Percentiles rank a stretch among this genome's conserved stretches.
Conservation (phyloP, 2,888 invertebrate species). For the Molanna angustata region DNA sequence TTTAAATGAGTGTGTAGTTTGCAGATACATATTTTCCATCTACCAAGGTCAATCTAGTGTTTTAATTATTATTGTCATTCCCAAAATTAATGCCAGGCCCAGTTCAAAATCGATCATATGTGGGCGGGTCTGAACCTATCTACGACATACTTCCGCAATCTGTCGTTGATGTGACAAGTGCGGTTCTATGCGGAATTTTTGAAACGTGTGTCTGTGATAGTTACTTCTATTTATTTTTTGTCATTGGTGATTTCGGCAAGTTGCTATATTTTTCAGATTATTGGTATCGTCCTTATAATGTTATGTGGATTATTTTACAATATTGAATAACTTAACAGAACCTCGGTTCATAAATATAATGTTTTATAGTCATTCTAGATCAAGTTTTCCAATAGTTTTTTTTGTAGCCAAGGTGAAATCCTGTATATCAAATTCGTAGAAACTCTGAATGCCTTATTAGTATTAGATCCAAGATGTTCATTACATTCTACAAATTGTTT, state of each 20-base stretch:
- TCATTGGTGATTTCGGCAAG: slow-evolving; percentile 8
- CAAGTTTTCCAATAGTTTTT: no score
- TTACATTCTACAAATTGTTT: no score
- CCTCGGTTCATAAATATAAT: no score
- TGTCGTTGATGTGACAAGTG: slow-evolving; percentile 7
- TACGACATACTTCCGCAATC: slow-evolving; percentile 11
- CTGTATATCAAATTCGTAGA: no score
- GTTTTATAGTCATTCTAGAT: no score
- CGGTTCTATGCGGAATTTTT: neutral
- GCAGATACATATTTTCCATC: slow-evolving; percentile 2
- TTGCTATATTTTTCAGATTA: slow-evolving; percentile 10
- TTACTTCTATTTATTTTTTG: slow-evolving; percentile 7
- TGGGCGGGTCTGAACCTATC: slow-evolving; percentile 42
- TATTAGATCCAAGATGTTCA: no score
- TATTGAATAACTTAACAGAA: no score
- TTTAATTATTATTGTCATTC: slow-evolving; percentile 17
- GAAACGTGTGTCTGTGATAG: slow-evolving; percentile 5
- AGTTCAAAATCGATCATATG: slow-evolving; percentile 54
- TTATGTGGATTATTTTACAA: no score
- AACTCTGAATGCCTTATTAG: no score
- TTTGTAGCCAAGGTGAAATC: no score
- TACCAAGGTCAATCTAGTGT: slow-evolving; percentile 12
- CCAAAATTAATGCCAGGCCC: slow-evolving; percentile 13
- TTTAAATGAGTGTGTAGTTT: slow-evolving; percentile 6
- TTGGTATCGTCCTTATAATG: slow-evolving; percentile 9